Conservation (phyloP, 2,113 vertebrate genomes). For the Tachysurus fulvidraco region DNA sequence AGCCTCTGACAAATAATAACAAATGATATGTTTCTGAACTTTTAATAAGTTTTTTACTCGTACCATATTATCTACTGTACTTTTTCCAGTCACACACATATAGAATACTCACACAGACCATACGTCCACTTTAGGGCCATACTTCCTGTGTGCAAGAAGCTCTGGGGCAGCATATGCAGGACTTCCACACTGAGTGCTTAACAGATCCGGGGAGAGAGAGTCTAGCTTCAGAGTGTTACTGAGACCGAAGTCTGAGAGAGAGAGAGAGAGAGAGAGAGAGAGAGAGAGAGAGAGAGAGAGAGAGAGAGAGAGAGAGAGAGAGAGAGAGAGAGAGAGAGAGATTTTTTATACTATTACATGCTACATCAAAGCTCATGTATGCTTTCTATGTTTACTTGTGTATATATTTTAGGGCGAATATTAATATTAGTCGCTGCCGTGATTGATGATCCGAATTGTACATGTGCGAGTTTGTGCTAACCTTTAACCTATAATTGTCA, state of each 20-base stretch:
- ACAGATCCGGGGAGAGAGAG: slow-evolving; percentile 77
- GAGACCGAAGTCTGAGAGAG: slow-evolving; percentile 79
- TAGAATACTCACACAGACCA: slow-evolving; percentile 80
- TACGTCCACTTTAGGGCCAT: slow-evolving; percentile 82
- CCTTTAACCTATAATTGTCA: background rate
- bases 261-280: background rate
- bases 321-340: background rate
- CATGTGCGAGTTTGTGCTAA: background rate
- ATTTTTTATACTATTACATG: background rate
- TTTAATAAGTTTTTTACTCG: background rate
- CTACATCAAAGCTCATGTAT: background rate
- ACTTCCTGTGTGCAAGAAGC: slow-evolving; percentile 83
- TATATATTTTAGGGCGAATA: background rate
- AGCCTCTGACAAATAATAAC: background rate
- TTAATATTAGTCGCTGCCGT: background rate
- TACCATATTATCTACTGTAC: background rate
- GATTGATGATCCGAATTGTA: background rate
- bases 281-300: background rate
- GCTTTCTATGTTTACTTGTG: background rate
- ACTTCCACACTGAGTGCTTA: slow-evolving; percentile 82
- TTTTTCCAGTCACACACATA: slow-evolving; percentile 5
- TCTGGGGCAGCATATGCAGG: slow-evolving; percentile 82
- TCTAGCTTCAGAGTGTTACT: slow-evolving; percentile 80
- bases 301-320: background rate
- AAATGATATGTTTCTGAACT: background rate